A percentile compares a stretch with the other conserved stretches of the same genome.
Evolutionary conservation across 2,888 invertebrate species (phyloP).

Genomic region (Cancer borealis): DNA sequence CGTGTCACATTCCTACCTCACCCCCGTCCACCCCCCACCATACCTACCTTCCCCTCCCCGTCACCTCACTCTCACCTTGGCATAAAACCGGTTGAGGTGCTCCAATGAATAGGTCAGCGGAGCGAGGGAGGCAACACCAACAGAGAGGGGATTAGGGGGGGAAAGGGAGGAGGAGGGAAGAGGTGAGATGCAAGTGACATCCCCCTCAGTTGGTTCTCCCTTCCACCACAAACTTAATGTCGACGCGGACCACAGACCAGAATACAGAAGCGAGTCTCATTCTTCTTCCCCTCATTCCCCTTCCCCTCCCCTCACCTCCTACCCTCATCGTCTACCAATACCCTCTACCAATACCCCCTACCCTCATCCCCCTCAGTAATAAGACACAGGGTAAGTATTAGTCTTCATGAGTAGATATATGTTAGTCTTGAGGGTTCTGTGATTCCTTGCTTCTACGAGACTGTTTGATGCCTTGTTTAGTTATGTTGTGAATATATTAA

Average conservation of each 20-base stretch:
- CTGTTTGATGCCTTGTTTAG: neutral
- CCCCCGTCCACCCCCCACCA: neutral
- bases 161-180: neutral
- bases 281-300: neutral
- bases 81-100: neutral
- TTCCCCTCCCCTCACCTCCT: neutral
- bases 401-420: too few relatives aligned
- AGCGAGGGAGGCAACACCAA: neutral
- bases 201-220: neutral
- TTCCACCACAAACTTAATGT: slow-evolving; percentile 34
- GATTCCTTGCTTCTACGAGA: neutral
- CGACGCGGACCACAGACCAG: slow-evolving; percentile 3
- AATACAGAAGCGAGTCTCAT: neutral
- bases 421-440: neutral
- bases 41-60: neutral
- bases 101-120: slow-evolving; percentile 6
- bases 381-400: neutral
- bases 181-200: neutral
- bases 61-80: neutral
- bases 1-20: neutral
- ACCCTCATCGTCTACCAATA: neutral
- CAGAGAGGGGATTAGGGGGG: neutral
- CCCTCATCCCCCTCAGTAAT: neutral
- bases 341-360: neutral
- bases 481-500: neutral